Percentiles rank a stretch among this genome's conserved stretches.
Conservation (phyloP, 2,797 vertebrate species). For the Triplophysa bombifrons region DNA sequence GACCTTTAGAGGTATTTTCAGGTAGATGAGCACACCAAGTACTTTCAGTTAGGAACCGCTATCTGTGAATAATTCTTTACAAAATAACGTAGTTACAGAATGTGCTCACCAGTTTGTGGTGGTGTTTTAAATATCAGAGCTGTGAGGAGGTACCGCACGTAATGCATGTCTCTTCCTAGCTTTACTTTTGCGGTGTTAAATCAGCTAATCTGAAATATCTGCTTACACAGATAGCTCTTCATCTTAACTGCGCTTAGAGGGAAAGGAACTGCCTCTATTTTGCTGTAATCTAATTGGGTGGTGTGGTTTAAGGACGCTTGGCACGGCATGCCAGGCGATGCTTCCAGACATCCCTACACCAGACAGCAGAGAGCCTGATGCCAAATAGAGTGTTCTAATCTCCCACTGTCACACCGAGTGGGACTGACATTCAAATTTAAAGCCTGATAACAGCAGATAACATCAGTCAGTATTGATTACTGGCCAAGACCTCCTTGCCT, state of each 20-base stretch:
- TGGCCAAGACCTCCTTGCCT: conserved; percentile 53
- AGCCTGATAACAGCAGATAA: conserved; percentile 74
- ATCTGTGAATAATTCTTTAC: too few relatives aligned
- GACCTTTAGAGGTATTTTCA: conserved; percentile 12
- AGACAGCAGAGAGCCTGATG: conserved; percentile 61
- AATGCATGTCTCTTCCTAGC: conserved; percentile 17
- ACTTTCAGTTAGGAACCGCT: background rate
- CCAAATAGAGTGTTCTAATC: conserved; percentile 70
- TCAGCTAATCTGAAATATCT: conserved; percentile 26
- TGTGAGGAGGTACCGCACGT: background rate
- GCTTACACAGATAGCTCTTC: conserved; percentile 39
- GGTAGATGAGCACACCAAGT: conserved; percentile 10
- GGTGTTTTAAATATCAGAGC: background rate
- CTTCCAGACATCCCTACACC: conserved; percentile 63
- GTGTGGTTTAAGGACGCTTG: conserved; percentile 64
- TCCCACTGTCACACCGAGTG: conserved; percentile 67
- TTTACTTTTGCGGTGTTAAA: conserved; percentile 19
- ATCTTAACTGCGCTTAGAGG: conserved; percentile 35
- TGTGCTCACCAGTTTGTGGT: conserved; percentile 4
- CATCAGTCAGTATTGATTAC: conserved; percentile 74
- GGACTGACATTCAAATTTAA: conserved; percentile 77
- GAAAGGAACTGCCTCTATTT: conserved; percentile 59
- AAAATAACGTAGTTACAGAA: background rate
- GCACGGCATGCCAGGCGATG: conserved; percentile 63
- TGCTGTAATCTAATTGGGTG: conserved; percentile 63